phyloP scores from a whole-genome alignment of 2,888 invertebrate genomes.

The Chloroclysta siterata region DNA sequence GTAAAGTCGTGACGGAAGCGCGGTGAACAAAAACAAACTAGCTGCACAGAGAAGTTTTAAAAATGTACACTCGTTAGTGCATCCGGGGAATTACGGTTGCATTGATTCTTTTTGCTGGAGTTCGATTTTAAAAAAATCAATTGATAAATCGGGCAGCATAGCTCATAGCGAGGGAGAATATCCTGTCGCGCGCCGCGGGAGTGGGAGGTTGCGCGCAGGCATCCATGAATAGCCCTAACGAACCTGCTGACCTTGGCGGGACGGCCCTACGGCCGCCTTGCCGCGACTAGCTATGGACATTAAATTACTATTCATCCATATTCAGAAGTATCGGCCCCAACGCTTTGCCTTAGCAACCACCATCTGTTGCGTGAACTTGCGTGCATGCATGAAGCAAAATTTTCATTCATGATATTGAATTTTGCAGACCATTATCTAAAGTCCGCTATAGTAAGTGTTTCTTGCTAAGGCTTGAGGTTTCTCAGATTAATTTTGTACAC shows the following conservation, averaged over 20 bases:
- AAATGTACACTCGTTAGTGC: constrained; percentile 81
- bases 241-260: constrained; percentile 81
- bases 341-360: constrained; percentile 19
- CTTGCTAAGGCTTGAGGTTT: constrained; percentile 7
- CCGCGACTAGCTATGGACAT: constrained; percentile 43
- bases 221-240: constrained; percentile 84
- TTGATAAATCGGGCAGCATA: constrained; percentile 74
- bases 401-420: constrained; percentile 11
- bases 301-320: constrained; percentile 36
- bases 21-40: constrained; percentile 71
- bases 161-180: constrained; percentile 73
- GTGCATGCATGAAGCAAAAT: constrained; percentile 30
- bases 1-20: constrained; percentile 69
- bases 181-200: constrained; percentile 71
- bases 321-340: constrained; percentile 23
- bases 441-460: not conserved
- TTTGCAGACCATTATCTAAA: constrained; percentile 1
- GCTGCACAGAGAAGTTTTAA: constrained; percentile 67
- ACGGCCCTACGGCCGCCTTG: constrained; percentile 58
- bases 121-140: constrained; percentile 70
- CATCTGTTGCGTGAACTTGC: constrained; percentile 16
- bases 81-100: constrained; percentile 82
- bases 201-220: constrained; percentile 67
- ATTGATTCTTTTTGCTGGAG: constrained; percentile 68
- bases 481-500: constrained; percentile 43